phyloP scores from a whole-genome alignment of 2,113 vertebrate species.

The Synodontis membranacea region DNA sequence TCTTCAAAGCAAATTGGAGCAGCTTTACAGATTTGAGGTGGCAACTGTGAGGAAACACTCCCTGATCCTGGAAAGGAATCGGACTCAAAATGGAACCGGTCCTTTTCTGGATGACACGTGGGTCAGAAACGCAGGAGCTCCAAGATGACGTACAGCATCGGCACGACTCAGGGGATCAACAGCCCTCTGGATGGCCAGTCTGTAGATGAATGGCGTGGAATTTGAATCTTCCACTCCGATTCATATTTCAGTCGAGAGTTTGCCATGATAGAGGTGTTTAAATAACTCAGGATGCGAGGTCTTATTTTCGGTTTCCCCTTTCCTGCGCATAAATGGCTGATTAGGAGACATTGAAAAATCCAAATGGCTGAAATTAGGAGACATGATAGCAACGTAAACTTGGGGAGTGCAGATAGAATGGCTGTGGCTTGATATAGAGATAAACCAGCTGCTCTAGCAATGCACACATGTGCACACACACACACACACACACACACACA shows the following conservation, averaged over 20 bases:
- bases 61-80: background rate
- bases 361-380: background rate
- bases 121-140: background rate
- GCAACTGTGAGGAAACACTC: background rate
- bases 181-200: background rate
- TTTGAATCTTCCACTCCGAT: background rate
- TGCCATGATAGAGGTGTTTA: background rate
- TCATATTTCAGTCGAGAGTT: background rate
- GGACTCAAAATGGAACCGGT: background rate
- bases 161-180: background rate
- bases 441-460: background rate
- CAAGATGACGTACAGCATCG: background rate
- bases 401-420: background rate
- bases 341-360: background rate
- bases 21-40: background rate
- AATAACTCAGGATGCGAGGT: constrained; percentile 5
- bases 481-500: constrained; percentile 6
- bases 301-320: background rate
- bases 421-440: background rate
- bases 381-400: background rate
- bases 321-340: background rate
- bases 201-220: background rate
- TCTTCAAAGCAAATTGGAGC: too few relatives aligned
- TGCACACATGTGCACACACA: background rate
- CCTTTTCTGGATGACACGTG: background rate